Conservation (phyloP, 92 coral and sea anemone species). For the Micromussa lordhowensis region DNA sequence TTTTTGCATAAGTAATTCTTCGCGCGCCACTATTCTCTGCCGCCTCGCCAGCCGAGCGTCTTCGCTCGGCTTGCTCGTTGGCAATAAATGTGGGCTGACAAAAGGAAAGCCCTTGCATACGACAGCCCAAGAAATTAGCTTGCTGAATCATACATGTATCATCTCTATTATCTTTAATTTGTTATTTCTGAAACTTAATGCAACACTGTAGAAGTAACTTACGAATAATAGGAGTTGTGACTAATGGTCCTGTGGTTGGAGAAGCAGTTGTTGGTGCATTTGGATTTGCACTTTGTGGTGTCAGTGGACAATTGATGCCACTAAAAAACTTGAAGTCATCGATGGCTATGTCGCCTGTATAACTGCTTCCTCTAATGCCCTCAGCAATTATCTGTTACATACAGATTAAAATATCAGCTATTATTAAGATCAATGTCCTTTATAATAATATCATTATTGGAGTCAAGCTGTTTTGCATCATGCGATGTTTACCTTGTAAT, state of each 20-base stretch:
- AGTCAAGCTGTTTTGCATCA: too few species aligned
- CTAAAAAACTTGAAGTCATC: constrained; percentile 83
- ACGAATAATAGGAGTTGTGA: constrained; percentile 70
- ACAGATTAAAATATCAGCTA: not conserved
- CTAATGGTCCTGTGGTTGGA: constrained; percentile 49
- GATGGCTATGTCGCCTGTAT: constrained; percentile 89
- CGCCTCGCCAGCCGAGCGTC: too few species aligned
- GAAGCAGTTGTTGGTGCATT: constrained; percentile 67
- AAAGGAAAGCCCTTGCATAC: too few species aligned
- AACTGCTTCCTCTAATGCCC: constrained; percentile 81
- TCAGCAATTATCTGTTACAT: constrained; percentile 77
- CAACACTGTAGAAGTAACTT: constrained; percentile 34
- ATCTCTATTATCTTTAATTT: too few species aligned
- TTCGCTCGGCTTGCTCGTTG: too few species aligned
- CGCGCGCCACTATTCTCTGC: too few species aligned
- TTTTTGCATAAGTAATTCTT: too few species aligned
- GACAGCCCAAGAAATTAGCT: not conserved
- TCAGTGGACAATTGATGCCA: constrained; percentile 70
- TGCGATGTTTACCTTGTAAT: constrained; percentile 60
- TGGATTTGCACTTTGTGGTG: constrained; percentile 80
- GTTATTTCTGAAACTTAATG: too few species aligned
- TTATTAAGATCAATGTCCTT: too few species aligned
- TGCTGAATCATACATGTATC: not conserved
- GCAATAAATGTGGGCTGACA: too few species aligned
- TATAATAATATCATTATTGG: too few species aligned